These are phyloP conservation scores for Ploceus nigricollis DNA, from an alignment of 2,113 vertebrate genomes.

Conservation along the genomic window DNA sequence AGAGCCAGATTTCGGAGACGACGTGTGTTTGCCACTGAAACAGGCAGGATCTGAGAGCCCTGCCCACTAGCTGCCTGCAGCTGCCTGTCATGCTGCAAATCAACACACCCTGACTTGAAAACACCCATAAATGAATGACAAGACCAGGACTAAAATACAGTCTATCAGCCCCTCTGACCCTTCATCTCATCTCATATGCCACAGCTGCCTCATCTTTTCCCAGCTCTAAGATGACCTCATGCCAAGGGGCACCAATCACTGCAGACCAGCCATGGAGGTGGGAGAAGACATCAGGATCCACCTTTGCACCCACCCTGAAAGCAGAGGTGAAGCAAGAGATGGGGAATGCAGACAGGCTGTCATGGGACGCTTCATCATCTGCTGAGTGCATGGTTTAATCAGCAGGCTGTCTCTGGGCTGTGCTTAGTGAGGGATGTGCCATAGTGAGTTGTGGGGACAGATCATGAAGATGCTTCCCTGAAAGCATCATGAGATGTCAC, in stretches of 20 bases:
- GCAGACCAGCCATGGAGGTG: neutral
- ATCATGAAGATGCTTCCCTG: neutral
- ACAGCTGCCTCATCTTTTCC: neutral
- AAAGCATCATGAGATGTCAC: neutral
- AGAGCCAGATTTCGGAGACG: neutral
- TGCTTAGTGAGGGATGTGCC: neutral
- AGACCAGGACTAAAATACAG: neutral
- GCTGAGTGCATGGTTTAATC: neutral
- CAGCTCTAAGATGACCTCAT: neutral
- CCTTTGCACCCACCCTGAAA: neutral
- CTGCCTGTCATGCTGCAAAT: neutral
- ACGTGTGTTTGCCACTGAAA: rapidly evolving
- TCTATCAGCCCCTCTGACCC: neutral
- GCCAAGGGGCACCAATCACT: neutral
- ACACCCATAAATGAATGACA: neutral
- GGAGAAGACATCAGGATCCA: neutral
- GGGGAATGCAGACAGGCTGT: neutral
- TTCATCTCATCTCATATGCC: neutral
- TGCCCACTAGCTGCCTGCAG: neutral
- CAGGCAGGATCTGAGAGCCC: neutral
- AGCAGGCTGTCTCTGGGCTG: neutral
- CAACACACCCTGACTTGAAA: neutral
- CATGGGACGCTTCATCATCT: neutral
- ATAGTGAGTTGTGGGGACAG: neutral
- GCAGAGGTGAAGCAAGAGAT: neutral